Base-by-base conservation (phyloP, 2,888 invertebrate genomes). In the Hipparchia semele region DNA sequence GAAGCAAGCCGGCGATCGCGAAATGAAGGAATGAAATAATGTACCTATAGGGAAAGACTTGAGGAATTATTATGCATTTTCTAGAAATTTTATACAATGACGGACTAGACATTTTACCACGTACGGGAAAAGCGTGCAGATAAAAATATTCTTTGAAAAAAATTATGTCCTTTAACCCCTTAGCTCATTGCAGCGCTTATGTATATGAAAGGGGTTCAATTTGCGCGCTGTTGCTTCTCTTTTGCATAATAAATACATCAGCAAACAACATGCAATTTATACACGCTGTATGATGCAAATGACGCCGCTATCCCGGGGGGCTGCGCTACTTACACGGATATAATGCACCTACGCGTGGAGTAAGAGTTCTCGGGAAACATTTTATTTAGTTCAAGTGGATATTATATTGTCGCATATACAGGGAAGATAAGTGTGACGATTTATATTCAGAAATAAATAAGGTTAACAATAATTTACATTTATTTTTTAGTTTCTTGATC, bases 231-330 rank as follows among this genome's bases (percentile, higher is more conserved):
- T 69, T 69, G 53, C 69, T 69, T n/a, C 69, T 51, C 49, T 39
- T 69, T 69, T 68, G 59, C 68, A 68, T 68, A 68, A 68, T 68
- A 68, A 68, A 68, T 69, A 69, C 69, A 69, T 69, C 69, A 61
- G 39, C 69, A 60, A 61, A 61, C 69, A 69, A 69, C 69, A 61
- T 69, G 69, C 69, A 69, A 69, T 69, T 69, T 69, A 69, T 69
- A 61, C 60, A 61, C 61, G 69, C 61, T 61, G 61, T 69, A 69
- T 69, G 69, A 69, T 69, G 69, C 61, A 69, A 69, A 69, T 69
- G 53, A 61, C 51, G 61, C 69, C 46, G 58, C 68, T 7, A 51
- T 39, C 66, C 68, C 59, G n/a, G 59, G 68, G 68, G 61, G 49
- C 51, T 53, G 69, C 61, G 61, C 53, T 60, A 39, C 69, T 49